Percentiles rank a stretch among this genome's conserved stretches.
Conservation (phyloP, 2,888 invertebrate genomes). For the Ellobium chinense region DNA sequence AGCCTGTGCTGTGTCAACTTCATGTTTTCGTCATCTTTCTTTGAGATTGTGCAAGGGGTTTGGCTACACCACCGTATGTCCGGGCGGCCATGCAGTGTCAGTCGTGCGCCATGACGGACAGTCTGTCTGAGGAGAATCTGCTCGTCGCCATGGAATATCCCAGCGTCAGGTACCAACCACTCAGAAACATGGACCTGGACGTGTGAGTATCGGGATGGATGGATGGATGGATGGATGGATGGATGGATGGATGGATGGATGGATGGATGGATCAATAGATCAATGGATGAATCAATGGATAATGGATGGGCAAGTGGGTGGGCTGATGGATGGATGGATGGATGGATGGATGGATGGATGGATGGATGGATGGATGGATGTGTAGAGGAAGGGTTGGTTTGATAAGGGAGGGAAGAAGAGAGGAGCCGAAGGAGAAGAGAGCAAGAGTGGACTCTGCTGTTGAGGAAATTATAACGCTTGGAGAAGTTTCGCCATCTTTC, state of each 20-base stretch:
- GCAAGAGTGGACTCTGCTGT: too few relatives aligned
- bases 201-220: slow-evolving; percentile 26
- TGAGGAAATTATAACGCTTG: too few relatives aligned
- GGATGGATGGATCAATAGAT: neutral
- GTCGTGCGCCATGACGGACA: slow-evolving; percentile 35
- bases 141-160: slow-evolving; percentile 38
- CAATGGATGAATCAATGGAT: too few relatives aligned
- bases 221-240: neutral
- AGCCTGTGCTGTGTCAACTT: too few relatives aligned
- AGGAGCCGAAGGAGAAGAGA: too few relatives aligned
- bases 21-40: too few relatives aligned
- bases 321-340: neutral
- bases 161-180: slow-evolving; percentile 33
- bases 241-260: neutral
- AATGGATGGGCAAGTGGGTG: neutral
- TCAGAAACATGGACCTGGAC: slow-evolving; percentile 26
- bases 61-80: too few relatives aligned
- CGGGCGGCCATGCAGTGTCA: slow-evolving; percentile 37
- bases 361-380: neutral
- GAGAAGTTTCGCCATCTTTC: too few relatives aligned
- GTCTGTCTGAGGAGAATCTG: slow-evolving; percentile 34
- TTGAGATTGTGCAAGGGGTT: too few relatives aligned
- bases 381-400: too few relatives aligned
- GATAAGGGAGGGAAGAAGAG: too few relatives aligned
- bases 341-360: neutral